These are phyloP conservation scores for Malthinus flaveolus DNA, from an alignment of 2,888 invertebrate species.

Conservation along the genomic window DNA sequence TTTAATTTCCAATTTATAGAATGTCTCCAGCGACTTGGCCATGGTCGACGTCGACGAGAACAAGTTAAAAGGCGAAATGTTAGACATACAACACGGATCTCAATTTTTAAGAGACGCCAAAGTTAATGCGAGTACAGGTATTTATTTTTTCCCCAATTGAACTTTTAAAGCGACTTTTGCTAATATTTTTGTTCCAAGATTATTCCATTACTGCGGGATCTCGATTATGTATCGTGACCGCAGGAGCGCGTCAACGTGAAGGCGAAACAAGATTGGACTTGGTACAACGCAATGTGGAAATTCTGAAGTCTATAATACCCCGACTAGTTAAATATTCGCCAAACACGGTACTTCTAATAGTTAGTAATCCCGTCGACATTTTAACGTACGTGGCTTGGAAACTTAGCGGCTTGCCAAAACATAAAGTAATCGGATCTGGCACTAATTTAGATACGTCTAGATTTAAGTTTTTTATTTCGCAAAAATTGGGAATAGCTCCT, in stretches of 20 bases:
- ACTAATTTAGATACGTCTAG: constrained; percentile 92
- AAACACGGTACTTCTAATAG: constrained; percentile 80
- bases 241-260: constrained; percentile 87
- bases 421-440: constrained; percentile 87
- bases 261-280: constrained; percentile 86
- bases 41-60: constrained; percentile 81
- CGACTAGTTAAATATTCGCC: constrained; percentile 82
- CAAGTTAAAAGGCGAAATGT: constrained; percentile 83
- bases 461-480: constrained; percentile 85
- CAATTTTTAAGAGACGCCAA: constrained; percentile 78
- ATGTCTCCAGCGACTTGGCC: constrained; percentile 77
- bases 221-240: constrained; percentile 85
- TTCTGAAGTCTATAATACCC: constrained; percentile 85
- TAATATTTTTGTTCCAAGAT: constrained; percentile 57
- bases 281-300: constrained; percentile 88
- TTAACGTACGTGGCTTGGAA: constrained; percentile 96
- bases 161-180: background rate
- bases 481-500: constrained; percentile 78
- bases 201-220: constrained; percentile 79
- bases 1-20: constrained; percentile 51
- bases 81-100: constrained; percentile 89
- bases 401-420: constrained; percentile 83
- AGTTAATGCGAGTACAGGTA: constrained; percentile 72
- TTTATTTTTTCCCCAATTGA: background rate
- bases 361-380: constrained; percentile 92